These are phyloP conservation scores for Leptoteleia sp. DNA, from an alignment of 1,140 invertebrate genomes.

Conservation along the genomic window DNA sequence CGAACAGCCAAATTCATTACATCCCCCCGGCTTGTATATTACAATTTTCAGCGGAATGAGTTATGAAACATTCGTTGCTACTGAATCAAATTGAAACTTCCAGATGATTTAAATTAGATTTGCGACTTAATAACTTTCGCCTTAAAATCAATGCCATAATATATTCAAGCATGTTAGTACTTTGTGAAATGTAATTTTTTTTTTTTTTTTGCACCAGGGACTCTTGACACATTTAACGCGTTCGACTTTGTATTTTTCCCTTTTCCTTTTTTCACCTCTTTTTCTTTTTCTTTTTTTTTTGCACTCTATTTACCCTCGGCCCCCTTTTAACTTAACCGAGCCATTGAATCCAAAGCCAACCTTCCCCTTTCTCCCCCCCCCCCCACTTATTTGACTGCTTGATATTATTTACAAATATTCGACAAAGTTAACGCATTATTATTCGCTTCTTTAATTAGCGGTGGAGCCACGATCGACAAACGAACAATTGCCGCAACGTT, in stretches of 20 bases:
- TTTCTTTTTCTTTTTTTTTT: too few relatives aligned
- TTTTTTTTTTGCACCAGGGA: slow-evolving; percentile 23
- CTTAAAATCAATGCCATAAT: slow-evolving; percentile 35
- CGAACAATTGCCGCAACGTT: too few relatives aligned
- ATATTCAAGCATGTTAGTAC: slow-evolving; percentile 21
- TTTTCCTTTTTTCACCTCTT: too few relatives aligned
- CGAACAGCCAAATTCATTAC: background rate
- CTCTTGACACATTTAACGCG: slow-evolving; percentile 42
- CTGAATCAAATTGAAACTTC: slow-evolving; percentile 25
- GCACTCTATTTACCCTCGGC: too few relatives aligned
- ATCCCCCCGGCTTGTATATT: slow-evolving; percentile 6
- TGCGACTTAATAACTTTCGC: slow-evolving; percentile 25
- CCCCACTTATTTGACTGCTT: slow-evolving; percentile 27
- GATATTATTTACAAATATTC: slow-evolving; percentile 16
- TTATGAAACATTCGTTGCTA: slow-evolving; percentile 21
- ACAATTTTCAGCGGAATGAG: slow-evolving; percentile 13
- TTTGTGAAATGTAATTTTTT: slow-evolving; percentile 37
- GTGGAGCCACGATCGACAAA: too few relatives aligned
- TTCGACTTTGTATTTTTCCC: slow-evolving; percentile 32
- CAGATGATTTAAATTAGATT: slow-evolving; percentile 36
- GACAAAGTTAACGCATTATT: slow-evolving; percentile 1
- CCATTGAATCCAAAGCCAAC: slow-evolving; percentile 28
- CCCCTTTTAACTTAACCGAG: slow-evolving; percentile 9
- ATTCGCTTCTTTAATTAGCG: slow-evolving; percentile 9
- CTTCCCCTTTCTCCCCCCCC: too few relatives aligned